Base-by-base conservation (phyloP, 2,797 vertebrate genomes). In the Allobates femoralis region DNA sequence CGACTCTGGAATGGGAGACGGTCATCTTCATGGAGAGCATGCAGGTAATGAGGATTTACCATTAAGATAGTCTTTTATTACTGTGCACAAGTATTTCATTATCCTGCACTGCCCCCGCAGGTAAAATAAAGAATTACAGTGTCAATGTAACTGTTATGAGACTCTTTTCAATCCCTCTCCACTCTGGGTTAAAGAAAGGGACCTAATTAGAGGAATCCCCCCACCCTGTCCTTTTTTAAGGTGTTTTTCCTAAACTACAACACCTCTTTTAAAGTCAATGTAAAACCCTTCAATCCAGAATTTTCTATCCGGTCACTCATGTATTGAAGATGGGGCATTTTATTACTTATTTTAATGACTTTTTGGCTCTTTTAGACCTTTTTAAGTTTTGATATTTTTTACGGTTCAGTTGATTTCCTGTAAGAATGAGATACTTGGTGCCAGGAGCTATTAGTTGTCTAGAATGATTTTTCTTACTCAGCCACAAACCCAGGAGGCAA, bases 11-110 rank as follows among this genome's bases (percentile, higher is more conserved):
- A 93, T 98, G 84, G 89, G 93, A 0, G 97, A 98, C 0, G 87
- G 92, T 1, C 97, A 96, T 90, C 97, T 96, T 82, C 97, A 97
- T 16, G 16, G 93, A 0, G 97, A 98, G 28, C 97, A 98, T 71
- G 15, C 96, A 96, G 98, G 98, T 98, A 91, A 21, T 55, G 34
- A 62, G 12, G 37, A 21, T 14, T 7, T n/a, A 14, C 26, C 15
- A 26, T 23, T 3, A 10, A 30, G 2, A 30, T 2, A 46, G 62
- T 53, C 5, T 50, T 12, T 30, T 5, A 2, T 5, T 34, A 15
- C 34, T 15, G 19, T 37, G 19, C 7, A 14, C 1, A 46, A 26
- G 5, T 74, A 50, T 74, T 74, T 4, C n/a, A 14, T 73, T 74
- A 0, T 8, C 69, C 69, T 74, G 6, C 71, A 74, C 23, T 74